Conservation (phyloP, 2,888 invertebrate species). For the Exephanes ischioxanthus region DNA sequence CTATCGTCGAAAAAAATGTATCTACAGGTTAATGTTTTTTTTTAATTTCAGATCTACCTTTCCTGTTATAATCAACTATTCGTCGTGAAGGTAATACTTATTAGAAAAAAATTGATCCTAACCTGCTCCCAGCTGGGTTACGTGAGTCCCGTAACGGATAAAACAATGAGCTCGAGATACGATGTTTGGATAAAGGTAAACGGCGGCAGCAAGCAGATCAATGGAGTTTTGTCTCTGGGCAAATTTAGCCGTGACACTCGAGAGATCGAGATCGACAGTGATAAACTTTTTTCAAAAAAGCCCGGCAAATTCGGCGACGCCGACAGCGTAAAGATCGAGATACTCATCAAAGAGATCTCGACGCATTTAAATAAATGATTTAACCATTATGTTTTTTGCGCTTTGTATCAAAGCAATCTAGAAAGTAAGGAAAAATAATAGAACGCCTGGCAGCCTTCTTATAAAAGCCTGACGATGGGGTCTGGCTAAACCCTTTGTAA, state of each 20-base stretch:
- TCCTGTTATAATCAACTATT: conserved; percentile 73
- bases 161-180: conserved; percentile 39
- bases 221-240: conserved; percentile 65
- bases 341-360: conserved; percentile 60
- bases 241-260: conserved; percentile 61
- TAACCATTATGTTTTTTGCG: background rate
- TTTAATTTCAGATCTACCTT: conserved; percentile 70
- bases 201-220: conserved; percentile 17
- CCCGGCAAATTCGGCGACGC: conserved; percentile 17
- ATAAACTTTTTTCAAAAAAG: conserved; percentile 32
- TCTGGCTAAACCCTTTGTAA: conserved; percentile 55
- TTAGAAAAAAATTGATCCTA: conserved; percentile 67
- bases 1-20: background rate
- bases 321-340: conserved; percentile 67
- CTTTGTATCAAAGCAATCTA: conserved; percentile 29
- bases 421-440: conserved; percentile 12
- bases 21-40: background rate
- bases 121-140: conserved; percentile 69
- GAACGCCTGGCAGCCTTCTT: conserved; percentile 60
- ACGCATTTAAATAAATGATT: background rate
- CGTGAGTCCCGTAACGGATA: conserved; percentile 8
- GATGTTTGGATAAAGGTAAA: conserved; percentile 61
- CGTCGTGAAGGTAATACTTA: conserved; percentile 67
- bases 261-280: conserved; percentile 58
- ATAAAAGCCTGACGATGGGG: conserved; percentile 41